Evolutionary conservation across 2,888 invertebrate genomes (phyloP).

Genomic region (Nomada ruficornis): DNA sequence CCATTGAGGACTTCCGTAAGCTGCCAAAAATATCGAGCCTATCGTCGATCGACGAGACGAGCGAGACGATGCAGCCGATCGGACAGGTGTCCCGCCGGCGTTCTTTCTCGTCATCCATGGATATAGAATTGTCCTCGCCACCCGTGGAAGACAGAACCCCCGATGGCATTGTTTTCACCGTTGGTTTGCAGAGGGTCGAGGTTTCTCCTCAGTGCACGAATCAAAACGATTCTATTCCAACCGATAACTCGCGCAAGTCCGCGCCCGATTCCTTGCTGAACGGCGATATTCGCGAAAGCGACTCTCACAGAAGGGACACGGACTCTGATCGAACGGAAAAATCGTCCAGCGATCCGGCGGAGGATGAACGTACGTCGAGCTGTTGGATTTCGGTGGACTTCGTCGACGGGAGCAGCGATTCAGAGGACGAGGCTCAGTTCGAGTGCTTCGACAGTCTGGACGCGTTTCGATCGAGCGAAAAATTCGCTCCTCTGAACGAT

Average conservation of each 20-base stretch:
- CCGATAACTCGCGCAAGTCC: conserved; percentile 72
- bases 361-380: conserved; percentile 66
- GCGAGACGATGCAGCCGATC: conserved; percentile 74
- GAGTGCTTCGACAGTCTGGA: conserved; percentile 45
- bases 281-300: conserved; percentile 65
- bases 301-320: conserved; percentile 64
- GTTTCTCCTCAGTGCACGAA: conserved; percentile 55
- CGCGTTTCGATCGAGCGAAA: conserved; percentile 27
- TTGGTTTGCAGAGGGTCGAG: conserved; percentile 76
- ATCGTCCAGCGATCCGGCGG: conserved; percentile 76
- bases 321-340: conserved; percentile 68
- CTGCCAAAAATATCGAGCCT: conserved; percentile 82
- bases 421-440: conserved; percentile 54
- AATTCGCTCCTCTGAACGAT: background rate
- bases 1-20: conserved; percentile 77
- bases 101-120: conserved; percentile 61
- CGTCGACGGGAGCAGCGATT: conserved; percentile 42
- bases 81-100: conserved; percentile 53
- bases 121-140: conserved; percentile 20
- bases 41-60: conserved; percentile 82
- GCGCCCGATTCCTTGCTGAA: conserved; percentile 41
- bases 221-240: conserved; percentile 57
- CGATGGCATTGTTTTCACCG: conserved; percentile 78
- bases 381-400: conserved; percentile 23
- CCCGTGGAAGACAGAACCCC: conserved; percentile 53